Evolutionary conservation across 2,797 vertebrate species (phyloP), one percentile per base, ranked within the genome.

Genomic region (Coregonus ussuriensis): DNA sequence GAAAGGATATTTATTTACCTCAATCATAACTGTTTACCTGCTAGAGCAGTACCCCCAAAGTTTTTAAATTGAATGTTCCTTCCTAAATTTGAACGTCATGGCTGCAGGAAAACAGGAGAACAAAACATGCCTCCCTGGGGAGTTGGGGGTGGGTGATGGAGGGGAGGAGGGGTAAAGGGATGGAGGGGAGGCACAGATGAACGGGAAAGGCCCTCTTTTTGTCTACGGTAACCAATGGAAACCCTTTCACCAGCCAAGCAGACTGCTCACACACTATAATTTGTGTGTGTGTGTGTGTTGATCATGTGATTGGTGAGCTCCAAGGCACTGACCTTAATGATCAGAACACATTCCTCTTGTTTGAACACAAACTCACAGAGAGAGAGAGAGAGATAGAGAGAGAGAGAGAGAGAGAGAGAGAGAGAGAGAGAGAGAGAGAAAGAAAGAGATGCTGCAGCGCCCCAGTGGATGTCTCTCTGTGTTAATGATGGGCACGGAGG

Each of bases 231-330:
- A 7, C 37, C 37, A 41, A 41, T 41, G 37, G 37, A 41, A 41
- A 41, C 7, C 37, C 37, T 41, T 41, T 41, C 6, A 41, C 37
- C 37, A 41, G 37, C 37, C 37, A 41, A 41, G 6, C 37, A 7
- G 37, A 41, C 6, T 41, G 25, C 25, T 25, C 25, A 41, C 6
- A 41, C 37, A 41, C 37, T 41, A 7, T 41, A 41, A 41, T 7
- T 41, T 41, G 6, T 41, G 6, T 41, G 35, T 41, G 6, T 41
- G 35, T 37, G 37, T 37, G 37, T 9, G 37, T 41, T 6, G 59
- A 84, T 83, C 91, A 93, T 90, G 90, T 91, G 91, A 91, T 81
- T 80, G 82, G 37, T 41, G 37, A 41, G 37, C 37, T 14, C 75
- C 80, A 77, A 87, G 75, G 86, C 82, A 33, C 75, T 52, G 53